Base-by-base conservation (phyloP, 2,888 invertebrate species). In the Hypomecis atomaria region DNA sequence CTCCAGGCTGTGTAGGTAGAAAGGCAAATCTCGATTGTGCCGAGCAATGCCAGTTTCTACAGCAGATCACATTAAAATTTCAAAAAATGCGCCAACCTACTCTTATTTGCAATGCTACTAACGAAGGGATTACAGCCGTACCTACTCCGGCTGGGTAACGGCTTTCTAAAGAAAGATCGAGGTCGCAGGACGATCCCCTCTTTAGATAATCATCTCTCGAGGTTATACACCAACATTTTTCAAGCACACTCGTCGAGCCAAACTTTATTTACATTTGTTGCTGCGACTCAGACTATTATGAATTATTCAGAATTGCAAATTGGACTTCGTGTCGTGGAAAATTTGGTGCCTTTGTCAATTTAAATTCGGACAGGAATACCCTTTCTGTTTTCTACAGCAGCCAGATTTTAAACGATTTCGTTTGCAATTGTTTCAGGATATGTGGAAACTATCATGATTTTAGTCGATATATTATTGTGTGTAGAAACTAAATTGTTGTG, bases 291-390 rank as follows among this genome's bases (percentile, higher is more conserved):
- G 70, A 59, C 70, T 70, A 76, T 77, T 76, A 83, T 86, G 81
- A 85, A 86, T 87, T 78, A 87, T 85, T 84, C 82, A 85, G 72
- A 71, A 74, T 73, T 68, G 63, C 79, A 81, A 82, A 80, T 81
- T 79, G 76, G 79, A 79, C 72, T 82, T 78, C 74, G 79, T 78
- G 76, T 81, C 73, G 78, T 73, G 78, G 79, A 82, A 83, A 83
- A 79, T 81, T 80, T 78, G 65, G 69, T 74, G 75, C 73, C 73
- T 78, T 78, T 72, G 74, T 55, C 76, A 81, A 75, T 78, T 79
- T 74, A 65, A 72, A 73, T 72, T 75, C 66, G 69, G 70, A 78
- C 78, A 77, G 74, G 66, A 77, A 73, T 69, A 69, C 65, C 57
- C 59, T 69, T 67, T 10, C 33, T 43, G 50, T 43, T 56, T 44